These are phyloP conservation scores for Gorsachius goisagi DNA, from an alignment of 2,113 vertebrate genomes.

Conservation along the genomic window DNA sequence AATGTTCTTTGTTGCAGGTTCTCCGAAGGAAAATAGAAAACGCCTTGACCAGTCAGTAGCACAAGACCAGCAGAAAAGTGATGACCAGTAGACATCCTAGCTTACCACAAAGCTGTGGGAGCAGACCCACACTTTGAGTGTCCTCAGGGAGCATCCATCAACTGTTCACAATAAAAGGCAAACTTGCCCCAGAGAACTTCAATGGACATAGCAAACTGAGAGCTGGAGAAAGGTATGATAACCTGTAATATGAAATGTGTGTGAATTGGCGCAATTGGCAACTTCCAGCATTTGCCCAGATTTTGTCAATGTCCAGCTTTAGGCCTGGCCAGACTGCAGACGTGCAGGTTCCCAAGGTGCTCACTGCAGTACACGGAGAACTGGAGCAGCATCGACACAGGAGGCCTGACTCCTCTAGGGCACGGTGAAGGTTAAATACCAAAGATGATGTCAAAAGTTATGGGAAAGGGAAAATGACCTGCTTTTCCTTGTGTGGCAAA, in stretches of 20 bases:
- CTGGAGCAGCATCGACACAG: background rate
- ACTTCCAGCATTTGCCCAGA: background rate
- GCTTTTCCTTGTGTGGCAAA: background rate
- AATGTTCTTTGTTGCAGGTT: background rate
- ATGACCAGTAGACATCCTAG: background rate
- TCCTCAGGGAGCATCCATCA: background rate
- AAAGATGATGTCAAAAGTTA: background rate
- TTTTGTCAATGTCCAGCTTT: background rate
- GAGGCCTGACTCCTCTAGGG: background rate
- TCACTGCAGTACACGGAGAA: background rate
- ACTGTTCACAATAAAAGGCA: background rate
- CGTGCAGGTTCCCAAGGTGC: fast-evolving
- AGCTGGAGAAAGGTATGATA: background rate
- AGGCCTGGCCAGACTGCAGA: background rate
- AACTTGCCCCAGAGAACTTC: background rate
- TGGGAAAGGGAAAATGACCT: background rate
- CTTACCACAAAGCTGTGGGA: background rate
- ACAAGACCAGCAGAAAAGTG: background rate
- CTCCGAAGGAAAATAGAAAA: background rate
- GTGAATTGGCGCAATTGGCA: background rate
- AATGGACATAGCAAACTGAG: background rate
- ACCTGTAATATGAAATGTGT: background rate
- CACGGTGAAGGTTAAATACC: background rate
- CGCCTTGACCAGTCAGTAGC: background rate
- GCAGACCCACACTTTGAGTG: background rate